Percentiles rank a stretch among this genome's conserved stretches.
phyloP scores from a whole-genome alignment of 2,797 vertebrate genomes.

The Pseudochromis fuscus region DNA sequence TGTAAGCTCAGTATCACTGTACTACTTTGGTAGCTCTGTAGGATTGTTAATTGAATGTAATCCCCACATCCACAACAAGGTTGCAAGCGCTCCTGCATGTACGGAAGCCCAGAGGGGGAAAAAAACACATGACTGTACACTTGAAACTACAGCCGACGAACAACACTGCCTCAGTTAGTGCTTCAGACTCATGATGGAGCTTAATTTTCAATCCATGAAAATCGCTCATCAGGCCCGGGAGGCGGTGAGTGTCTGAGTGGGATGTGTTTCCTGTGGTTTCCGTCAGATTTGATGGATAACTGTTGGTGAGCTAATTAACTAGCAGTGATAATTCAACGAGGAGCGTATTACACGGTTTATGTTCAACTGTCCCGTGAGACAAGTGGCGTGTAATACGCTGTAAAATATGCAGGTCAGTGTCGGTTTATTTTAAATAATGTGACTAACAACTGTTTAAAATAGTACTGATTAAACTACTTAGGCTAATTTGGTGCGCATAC shows the following conservation, averaged over 20 bases:
- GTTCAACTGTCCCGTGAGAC: not conserved
- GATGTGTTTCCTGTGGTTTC: not conserved
- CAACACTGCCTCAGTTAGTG: not conserved
- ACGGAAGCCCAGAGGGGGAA: conserved; percentile 19
- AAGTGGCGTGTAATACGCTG: not conserved
- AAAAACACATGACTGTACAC: not conserved
- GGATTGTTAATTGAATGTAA: no score
- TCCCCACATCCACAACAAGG: no score
- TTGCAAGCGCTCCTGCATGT: not conserved
- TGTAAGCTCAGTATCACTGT: no score
- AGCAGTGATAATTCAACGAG: not conserved
- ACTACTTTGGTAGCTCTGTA: no score
- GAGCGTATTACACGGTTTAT: no score
- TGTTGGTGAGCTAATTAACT: not conserved
- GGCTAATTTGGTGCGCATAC: not conserved
- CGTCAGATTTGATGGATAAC: not conserved
- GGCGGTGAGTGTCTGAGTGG: conserved; percentile 84
- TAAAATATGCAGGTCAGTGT: not conserved
- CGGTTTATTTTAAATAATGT: not conserved
- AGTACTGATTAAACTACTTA: conserved; percentile 18
- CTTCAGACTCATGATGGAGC: conserved; percentile 82
- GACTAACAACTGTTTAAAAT: not conserved
- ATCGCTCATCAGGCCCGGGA: conserved; percentile 87
- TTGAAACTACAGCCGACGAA: not conserved
- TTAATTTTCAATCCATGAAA: conserved; percentile 89